Percentiles rank a stretch among this genome's conserved stretches.
These are phyloP conservation scores for Rafetus swinhoei DNA, from an alignment of 2,113 vertebrate genomes.

Conservation along the genomic window DNA sequence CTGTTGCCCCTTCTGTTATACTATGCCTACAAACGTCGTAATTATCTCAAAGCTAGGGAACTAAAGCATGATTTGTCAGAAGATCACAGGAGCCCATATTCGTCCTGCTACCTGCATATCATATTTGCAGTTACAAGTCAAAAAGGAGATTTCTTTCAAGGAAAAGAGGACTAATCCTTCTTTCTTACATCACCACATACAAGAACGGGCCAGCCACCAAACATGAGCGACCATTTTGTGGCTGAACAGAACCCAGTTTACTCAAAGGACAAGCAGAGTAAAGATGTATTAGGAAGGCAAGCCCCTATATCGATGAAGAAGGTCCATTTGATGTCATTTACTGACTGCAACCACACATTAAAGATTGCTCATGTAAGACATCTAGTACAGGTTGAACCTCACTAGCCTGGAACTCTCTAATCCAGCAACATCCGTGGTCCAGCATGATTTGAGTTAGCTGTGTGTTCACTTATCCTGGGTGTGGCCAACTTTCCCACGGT, in stretches of 20 bases:
- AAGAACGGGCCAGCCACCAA: background rate
- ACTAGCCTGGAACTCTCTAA: too few species aligned
- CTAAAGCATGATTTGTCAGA: background rate
- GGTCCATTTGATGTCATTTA: fast-evolving
- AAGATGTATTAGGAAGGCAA: background rate
- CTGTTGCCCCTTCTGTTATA: background rate
- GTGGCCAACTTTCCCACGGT: too few species aligned
- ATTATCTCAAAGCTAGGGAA: background rate
- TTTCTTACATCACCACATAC: background rate
- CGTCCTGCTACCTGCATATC: background rate
- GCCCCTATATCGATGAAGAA: background rate
- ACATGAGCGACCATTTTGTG: background rate
- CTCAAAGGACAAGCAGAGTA: background rate
- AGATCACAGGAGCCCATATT: background rate
- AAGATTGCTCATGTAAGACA: fast-evolving
- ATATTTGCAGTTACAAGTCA: background rate
- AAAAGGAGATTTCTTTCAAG: background rate
- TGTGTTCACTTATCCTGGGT: too few species aligned
- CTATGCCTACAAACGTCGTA: background rate
- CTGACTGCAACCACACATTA: fast-evolving
- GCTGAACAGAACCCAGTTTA: background rate
- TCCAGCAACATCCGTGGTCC: too few species aligned
- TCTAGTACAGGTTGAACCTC: background rate
- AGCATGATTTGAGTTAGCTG: too few species aligned
- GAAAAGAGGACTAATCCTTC: background rate